A percentile compares a stretch with the other conserved stretches of the same genome.
Evolutionary conservation across 1,140 invertebrate species (phyloP).

Genomic region (Dolichoris vasculosae): DNA sequence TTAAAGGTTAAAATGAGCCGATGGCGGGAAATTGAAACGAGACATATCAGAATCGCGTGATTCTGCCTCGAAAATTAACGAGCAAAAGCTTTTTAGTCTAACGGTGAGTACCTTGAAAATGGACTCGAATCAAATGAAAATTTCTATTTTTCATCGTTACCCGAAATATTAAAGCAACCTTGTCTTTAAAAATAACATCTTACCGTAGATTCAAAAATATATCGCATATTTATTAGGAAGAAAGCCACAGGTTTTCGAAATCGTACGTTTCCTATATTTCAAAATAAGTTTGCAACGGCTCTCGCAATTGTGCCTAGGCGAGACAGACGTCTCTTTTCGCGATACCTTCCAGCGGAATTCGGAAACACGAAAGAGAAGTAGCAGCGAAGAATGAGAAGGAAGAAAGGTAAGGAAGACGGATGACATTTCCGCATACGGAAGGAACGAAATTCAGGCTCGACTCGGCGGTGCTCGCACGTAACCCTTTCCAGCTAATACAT

Average conservation of each 20-base stretch:
- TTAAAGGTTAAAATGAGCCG: no score
- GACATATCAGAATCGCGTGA: no score
- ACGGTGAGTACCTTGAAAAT: not conserved
- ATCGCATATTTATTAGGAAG: not conserved
- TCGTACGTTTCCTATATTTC: conserved; percentile 6
- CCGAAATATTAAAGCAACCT: not conserved
- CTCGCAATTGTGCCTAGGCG: not conserved
- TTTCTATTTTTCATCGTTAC: not conserved
- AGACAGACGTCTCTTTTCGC: no score
- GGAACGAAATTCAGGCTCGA: no score
- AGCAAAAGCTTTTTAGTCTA: not conserved
- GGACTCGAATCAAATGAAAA: not conserved
- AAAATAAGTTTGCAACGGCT: not conserved
- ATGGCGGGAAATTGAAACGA: no score
- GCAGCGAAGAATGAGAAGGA: not conserved
- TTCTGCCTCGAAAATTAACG: no score
- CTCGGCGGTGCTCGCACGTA: not conserved
- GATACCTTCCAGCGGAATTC: not conserved
- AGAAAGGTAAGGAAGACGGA: not conserved
- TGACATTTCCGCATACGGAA: conserved; percentile 42
- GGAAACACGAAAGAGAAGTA: not conserved
- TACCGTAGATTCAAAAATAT: not conserved
- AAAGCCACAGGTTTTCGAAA: not conserved
- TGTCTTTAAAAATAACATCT: not conserved
- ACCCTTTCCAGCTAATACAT: conserved; percentile 15